These are phyloP conservation scores for Noturus placidus DNA, from an alignment of 2,113 vertebrate genomes.

Conservation along the genomic window DNA sequence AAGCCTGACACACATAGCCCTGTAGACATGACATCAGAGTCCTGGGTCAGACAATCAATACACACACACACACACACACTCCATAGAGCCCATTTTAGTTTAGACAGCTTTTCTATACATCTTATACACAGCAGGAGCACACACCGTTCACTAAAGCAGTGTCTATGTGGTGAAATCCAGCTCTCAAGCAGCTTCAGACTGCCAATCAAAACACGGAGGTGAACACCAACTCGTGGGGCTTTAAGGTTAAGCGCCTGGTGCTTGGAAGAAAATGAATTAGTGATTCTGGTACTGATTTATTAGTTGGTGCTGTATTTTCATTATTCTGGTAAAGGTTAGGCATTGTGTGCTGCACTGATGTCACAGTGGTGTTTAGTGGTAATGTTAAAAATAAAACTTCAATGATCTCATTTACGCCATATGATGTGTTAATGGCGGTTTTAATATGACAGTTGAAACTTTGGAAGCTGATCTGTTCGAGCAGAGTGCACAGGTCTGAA, in stretches of 20 bases:
- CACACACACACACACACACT: slow-evolving; percentile 23
- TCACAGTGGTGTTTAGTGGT: background rate
- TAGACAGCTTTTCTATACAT: background rate
- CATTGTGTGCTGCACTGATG: too few species aligned
- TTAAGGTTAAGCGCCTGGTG: slow-evolving; percentile 15
- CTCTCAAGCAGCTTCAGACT: slow-evolving; percentile 10
- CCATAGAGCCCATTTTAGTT: background rate
- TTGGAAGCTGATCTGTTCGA: background rate
- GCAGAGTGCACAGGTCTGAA: background rate
- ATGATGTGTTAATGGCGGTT: background rate
- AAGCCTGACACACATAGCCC: slow-evolving; percentile 21
- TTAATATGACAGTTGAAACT: background rate
- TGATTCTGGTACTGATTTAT: background rate
- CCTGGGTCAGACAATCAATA: background rate
- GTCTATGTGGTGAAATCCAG: slow-evolving; percentile 18
- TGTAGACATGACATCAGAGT: slow-evolving; percentile 38
- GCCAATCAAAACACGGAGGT: slow-evolving; percentile 12
- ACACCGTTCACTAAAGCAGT: background rate
- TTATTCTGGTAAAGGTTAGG: background rate
- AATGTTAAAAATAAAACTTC: background rate
- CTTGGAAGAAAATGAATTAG: background rate
- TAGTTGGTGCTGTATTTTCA: background rate
- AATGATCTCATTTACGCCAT: background rate
- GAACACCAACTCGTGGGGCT: slow-evolving; percentile 13
- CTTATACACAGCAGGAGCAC: background rate